Base-by-base conservation (phyloP, 2,113 vertebrate genomes). In the Meriones unguiculatus region DNA sequence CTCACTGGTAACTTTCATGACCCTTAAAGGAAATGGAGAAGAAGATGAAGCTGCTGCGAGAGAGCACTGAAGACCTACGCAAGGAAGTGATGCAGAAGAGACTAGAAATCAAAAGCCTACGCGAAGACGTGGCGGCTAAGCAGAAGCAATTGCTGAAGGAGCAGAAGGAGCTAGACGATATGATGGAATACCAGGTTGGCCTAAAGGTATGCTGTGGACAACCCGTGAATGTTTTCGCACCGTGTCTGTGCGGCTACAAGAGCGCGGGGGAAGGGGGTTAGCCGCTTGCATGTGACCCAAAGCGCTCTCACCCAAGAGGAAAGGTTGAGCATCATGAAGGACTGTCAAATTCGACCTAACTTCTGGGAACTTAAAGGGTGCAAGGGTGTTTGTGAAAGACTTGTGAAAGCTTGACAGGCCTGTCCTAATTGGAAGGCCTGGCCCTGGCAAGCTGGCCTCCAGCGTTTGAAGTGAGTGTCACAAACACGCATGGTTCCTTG, bases 31-130 rank as follows among this genome's bases (percentile, higher is more conserved):
- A 99, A 97, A 77, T 98, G 22, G 98, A 99, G 89, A 98, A 98
- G 89, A 98, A 97, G 97, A 97, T 97, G 41, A 98, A 96, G 85
- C 35, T 96, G 41, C 67, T 99, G 91, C 99, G 97, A 97, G 99
- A 99, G 86, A 98, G 95, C 87, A 98, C 96, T 90, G 99, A 99
- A 94, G 99, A 99, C 84, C 98, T 99, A 94, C 98, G 96, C 94
- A 99, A 98, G 97, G 99, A 99, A 97, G 98, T 99, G 73, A 92
- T 96, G 5, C 99, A 99, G 88, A 99, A 98, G 95, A 99, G 98
- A 88, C 93, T 98, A 90, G 99, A 99, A 98, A 98, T 99, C 96
- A 99, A 98, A 98, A 98, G 95, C 95, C 97, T 99, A 95, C 98
- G 97, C 54, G 99, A 99, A 97, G 99, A 99, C 76, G 3, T 99